phyloP scores from a whole-genome alignment of 92 coral and sea anemone genomes.

The Parazoanthus swiftii region DNA sequence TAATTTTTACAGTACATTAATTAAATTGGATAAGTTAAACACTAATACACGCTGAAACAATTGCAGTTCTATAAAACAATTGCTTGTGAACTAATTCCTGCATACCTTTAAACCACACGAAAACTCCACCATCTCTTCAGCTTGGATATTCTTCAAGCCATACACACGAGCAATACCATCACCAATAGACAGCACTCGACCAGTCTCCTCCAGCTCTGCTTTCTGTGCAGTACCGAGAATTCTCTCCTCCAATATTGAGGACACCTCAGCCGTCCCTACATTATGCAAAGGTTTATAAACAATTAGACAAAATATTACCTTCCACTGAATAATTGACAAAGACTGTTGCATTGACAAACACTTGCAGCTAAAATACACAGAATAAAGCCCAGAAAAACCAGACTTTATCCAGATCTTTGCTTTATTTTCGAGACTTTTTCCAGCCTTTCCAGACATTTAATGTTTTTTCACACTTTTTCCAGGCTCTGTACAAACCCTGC shows the following conservation, averaged over 20 bases:
- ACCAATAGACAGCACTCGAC: conserved; percentile 99
- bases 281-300: neutral
- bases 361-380: too few species aligned
- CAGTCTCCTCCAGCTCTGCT: conserved; percentile 99
- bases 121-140: conserved; percentile 99
- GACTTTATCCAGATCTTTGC: too few species aligned
- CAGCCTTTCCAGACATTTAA: too few species aligned
- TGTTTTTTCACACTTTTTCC: too few species aligned
- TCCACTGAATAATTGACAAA: neutral
- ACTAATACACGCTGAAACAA: neutral
- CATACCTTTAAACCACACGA: conserved; percentile 96
- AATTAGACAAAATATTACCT: neutral
- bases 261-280: conserved; percentile 96
- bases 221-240: conserved; percentile 92
- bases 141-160: conserved; percentile 99
- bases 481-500: too few species aligned
- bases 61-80: neutral
- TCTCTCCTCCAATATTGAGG: conserved; percentile 92
- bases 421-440: too few species aligned
- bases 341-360: too few species aligned
- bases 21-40: too few species aligned
- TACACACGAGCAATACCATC: conserved; percentile 99
- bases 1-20: too few species aligned
- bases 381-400: too few species aligned
- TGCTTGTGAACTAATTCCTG: neutral